phyloP scores from a whole-genome alignment of 2,797 vertebrate genomes.

The Fringilla coelebs region DNA sequence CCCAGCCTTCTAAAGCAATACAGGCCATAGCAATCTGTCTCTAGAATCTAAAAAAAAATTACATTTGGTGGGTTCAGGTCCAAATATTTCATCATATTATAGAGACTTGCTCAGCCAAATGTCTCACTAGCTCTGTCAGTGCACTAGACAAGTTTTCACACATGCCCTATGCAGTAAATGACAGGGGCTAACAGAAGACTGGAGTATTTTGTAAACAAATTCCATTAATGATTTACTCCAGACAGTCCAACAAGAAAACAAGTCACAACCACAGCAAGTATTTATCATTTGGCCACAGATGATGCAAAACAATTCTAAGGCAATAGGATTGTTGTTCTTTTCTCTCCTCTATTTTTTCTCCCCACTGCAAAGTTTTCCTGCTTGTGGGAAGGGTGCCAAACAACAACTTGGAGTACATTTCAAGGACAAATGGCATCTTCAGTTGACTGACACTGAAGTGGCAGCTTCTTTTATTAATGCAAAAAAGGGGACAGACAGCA shows the following conservation, averaged over 20 bases:
- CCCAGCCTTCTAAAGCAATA: background rate
- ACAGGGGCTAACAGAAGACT: background rate
- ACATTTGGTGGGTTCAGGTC: background rate
- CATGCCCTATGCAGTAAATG: background rate
- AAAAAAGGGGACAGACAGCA: background rate
- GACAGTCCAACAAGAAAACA: background rate
- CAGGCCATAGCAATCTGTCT: background rate
- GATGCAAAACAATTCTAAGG: background rate
- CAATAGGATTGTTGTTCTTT: background rate
- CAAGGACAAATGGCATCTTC: background rate
- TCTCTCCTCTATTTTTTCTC: background rate
- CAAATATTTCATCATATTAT: background rate
- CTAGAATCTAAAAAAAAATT: background rate
- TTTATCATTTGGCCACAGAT: background rate
- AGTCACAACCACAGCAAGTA: background rate
- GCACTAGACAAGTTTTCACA: background rate
- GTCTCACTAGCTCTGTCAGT: background rate
- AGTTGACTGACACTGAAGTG: background rate
- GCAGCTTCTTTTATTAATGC: background rate
- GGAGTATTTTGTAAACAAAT: conserved; percentile 2
- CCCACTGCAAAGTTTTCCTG: background rate
- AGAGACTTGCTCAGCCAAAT: background rate
- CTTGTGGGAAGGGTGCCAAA: background rate
- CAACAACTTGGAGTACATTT: background rate
- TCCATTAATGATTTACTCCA: background rate